Percentiles rank a stretch among this genome's conserved stretches.
Conservation (phyloP, 2,888 invertebrate genomes). For the Philonicus albiceps region DNA sequence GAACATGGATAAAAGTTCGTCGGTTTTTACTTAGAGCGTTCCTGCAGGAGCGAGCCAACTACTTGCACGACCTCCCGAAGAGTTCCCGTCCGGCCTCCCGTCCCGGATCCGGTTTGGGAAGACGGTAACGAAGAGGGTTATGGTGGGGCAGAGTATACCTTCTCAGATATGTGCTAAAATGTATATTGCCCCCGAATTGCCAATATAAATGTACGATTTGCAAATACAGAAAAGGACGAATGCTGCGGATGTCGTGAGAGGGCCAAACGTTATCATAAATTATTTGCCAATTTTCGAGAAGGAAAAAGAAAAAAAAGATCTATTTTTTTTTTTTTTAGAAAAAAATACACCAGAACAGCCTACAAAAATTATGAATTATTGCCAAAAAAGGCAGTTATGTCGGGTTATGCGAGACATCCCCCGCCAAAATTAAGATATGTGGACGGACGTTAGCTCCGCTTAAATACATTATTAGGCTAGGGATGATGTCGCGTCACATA, state of each 20-base stretch:
- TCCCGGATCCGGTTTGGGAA: too few species aligned
- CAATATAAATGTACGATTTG: constrained; percentile 39
- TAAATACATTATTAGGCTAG: constrained; percentile 10
- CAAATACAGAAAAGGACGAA: constrained; percentile 36
- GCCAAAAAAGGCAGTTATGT: constrained; percentile 9
- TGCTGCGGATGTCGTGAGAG: constrained; percentile 2
- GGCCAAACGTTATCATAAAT: constrained; percentile 32
- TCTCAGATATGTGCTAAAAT: constrained; percentile 14
- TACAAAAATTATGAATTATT: constrained; percentile 40
- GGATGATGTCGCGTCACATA: neutral
- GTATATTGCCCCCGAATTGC: constrained; percentile 33
- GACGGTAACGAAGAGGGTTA: neutral
- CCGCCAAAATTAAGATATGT: constrained; percentile 32
- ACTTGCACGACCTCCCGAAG: neutral
- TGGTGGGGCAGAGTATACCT: neutral
- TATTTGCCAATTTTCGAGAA: constrained; percentile 38
- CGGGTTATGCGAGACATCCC: constrained; percentile 29
- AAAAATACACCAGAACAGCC: neutral
- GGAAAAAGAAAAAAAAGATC: neutral
- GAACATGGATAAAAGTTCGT: constrained; percentile 42
- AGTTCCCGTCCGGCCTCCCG: neutral
- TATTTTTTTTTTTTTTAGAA: neutral
- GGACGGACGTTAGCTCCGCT: constrained; percentile 14
- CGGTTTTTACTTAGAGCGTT: constrained; percentile 28
- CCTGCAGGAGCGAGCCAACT: neutral